Evolutionary conservation across 2,797 vertebrate genomes (phyloP).

Genomic region (Chelon labrosus): DNA sequence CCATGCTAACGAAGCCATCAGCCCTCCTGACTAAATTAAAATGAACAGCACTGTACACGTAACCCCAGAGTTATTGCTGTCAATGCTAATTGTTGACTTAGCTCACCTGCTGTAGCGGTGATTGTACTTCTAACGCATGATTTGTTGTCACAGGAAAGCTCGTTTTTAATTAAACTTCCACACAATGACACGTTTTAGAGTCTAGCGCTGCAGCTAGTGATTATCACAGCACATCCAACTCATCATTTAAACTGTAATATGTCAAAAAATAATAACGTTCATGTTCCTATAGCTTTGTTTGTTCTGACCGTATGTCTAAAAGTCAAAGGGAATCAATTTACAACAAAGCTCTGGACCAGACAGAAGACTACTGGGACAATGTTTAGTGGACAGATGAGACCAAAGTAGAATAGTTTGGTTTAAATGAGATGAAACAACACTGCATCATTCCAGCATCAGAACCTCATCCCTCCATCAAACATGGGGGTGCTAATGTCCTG

Average conservation of each 20-base stretch:
- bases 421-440: too few species aligned
- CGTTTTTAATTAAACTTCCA: slow-evolving; percentile 27
- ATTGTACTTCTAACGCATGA: slow-evolving; percentile 11
- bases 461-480: too few species aligned
- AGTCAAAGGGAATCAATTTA: too few species aligned
- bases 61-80: slow-evolving; percentile 20
- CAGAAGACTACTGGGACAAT: too few species aligned
- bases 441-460: too few species aligned
- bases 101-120: neutral
- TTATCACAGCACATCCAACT: neutral
- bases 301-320: neutral
- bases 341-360: too few species aligned
- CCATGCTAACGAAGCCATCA: slow-evolving; percentile 57
- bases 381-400: too few species aligned
- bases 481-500: too few species aligned
- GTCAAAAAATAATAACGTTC: too few species aligned
- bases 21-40: slow-evolving; percentile 52
- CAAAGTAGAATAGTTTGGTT: too few species aligned
- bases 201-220: neutral
- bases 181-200: neutral
- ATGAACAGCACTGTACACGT: slow-evolving; percentile 37
- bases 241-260: too few species aligned
- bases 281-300: neutral
- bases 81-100: slow-evolving; percentile 52
- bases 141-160: slow-evolving; percentile 15